A percentile compares a stretch with the other conserved stretches of the same genome.
Conservation (phyloP, 2,797 vertebrate species). For the Clarias fuscus region DNA sequence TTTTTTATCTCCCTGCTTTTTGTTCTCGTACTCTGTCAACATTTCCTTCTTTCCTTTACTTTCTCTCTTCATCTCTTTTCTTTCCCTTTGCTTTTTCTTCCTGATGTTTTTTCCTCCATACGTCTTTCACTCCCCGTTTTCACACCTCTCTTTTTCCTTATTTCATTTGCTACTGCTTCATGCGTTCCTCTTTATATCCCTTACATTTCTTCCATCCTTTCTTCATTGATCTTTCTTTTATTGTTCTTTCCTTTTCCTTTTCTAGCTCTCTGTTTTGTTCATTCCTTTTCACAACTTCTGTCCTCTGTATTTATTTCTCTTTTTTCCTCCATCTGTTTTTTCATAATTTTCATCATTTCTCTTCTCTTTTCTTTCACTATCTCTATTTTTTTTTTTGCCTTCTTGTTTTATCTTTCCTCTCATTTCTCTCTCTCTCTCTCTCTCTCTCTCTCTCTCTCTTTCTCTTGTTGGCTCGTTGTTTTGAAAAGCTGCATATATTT, state of each 20-base stretch:
- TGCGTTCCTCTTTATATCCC: constrained; percentile 3
- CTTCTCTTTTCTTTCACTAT: not conserved
- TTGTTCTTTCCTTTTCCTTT: constrained; percentile 9
- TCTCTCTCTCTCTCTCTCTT: not conserved
- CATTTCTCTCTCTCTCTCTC: not conserved
- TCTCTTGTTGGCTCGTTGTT: constrained; percentile 65
- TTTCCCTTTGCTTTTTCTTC: not conserved
- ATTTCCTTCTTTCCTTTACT: not conserved
- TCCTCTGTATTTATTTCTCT: not conserved
- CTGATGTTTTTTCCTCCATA: not conserved
- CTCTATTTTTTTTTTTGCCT: not conserved
- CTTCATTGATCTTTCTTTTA: not conserved
- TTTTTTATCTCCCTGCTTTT: not conserved
- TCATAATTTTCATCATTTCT: not conserved
- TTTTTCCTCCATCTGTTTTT: not conserved
- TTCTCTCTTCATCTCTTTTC: not conserved
- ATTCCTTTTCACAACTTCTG: not conserved
- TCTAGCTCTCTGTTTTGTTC: constrained; percentile 15
- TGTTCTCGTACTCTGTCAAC: not conserved
- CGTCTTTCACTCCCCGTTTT: not conserved
- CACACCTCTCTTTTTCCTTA: not conserved
- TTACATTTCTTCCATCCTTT: constrained; percentile 39
- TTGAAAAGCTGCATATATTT: constrained; percentile 77
- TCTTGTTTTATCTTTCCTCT: too few species aligned
- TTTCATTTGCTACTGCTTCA: not conserved